Evolutionary conservation across 2,113 vertebrate species (phyloP).

Genomic region (Callopanchax toddi): DNA sequence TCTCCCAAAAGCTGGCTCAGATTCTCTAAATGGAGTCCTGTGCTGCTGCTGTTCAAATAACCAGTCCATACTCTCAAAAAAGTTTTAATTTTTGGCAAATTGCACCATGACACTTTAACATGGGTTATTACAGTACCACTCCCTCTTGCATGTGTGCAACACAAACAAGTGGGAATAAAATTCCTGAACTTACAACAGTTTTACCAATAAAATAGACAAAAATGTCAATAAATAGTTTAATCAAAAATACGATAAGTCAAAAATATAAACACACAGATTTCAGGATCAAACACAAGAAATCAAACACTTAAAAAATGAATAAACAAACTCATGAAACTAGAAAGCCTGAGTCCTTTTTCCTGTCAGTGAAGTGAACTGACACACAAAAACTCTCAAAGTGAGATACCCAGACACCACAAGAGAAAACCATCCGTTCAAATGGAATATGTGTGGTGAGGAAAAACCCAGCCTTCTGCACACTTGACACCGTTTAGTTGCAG

Average conservation of each 20-base stretch:
- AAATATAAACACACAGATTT: background rate
- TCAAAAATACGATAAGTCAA: background rate
- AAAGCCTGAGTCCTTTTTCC: conserved; percentile 31
- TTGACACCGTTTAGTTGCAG: conserved; percentile 33
- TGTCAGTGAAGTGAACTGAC: conserved; percentile 22
- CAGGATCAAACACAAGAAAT: background rate
- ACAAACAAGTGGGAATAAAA: background rate
- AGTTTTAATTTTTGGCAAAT: conserved; percentile 10
- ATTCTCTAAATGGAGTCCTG: conserved; percentile 21
- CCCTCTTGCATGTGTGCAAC: background rate
- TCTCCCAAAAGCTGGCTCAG: conserved; percentile 7
- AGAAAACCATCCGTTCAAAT: conserved; percentile 32
- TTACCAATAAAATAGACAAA: background rate
- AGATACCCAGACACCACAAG: conserved; percentile 39
- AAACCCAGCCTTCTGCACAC: conserved; percentile 30
- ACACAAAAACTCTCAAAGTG: conserved; percentile 50
- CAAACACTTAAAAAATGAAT: conserved; percentile 1
- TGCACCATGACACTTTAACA: background rate
- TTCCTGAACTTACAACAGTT: background rate
- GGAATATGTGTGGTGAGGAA: conserved; percentile 48
- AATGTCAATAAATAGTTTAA: conserved; percentile 3
- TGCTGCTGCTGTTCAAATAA: conserved; percentile 22
- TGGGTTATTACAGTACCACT: background rate
- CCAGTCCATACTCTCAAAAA: conserved; percentile 32
- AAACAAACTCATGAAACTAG: conserved; percentile 8